Conservation (phyloP, 2,888 invertebrate species). For the Phortica magna region DNA sequence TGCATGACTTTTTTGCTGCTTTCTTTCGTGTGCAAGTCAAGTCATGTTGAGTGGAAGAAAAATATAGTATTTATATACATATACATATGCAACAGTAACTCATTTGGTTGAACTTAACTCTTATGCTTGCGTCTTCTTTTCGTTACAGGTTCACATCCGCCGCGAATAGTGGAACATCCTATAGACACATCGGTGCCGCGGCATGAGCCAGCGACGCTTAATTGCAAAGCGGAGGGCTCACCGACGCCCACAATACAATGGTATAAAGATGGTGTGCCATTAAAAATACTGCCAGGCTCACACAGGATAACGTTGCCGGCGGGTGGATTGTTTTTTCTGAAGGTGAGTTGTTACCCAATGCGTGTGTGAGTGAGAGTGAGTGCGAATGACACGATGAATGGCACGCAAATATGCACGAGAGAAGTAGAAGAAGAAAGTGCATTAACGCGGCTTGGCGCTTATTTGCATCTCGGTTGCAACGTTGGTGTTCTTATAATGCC, state of each 20-base stretch:
- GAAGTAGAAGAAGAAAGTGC: too few relatives aligned
- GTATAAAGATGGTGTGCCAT: conserved; percentile 84
- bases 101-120: conserved; percentile 27
- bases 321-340: conserved; percentile 91
- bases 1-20: conserved; percentile 36
- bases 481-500: neutral
- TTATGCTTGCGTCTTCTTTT: conserved; percentile 18
- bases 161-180: conserved; percentile 94
- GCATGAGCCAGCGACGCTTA: conserved; percentile 93
- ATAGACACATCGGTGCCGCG: conserved; percentile 92
- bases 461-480: neutral
- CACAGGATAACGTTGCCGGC: conserved; percentile 88
- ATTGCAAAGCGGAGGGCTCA: conserved; percentile 92
- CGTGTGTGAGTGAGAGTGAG: neutral
- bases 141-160: conserved; percentile 81
- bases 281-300: conserved; percentile 82
- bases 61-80: neutral
- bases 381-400: neutral
- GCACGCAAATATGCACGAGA: neutral
- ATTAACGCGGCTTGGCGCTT: too few relatives aligned
- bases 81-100: neutral
- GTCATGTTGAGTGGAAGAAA: neutral
- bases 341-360: conserved; percentile 65
- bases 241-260: conserved; percentile 89
- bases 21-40: conserved; percentile 46